Percentiles rank a stretch among this genome's conserved stretches.
phyloP scores from a whole-genome alignment of 2,888 invertebrate genomes.

The Andrena bucephala region DNA sequence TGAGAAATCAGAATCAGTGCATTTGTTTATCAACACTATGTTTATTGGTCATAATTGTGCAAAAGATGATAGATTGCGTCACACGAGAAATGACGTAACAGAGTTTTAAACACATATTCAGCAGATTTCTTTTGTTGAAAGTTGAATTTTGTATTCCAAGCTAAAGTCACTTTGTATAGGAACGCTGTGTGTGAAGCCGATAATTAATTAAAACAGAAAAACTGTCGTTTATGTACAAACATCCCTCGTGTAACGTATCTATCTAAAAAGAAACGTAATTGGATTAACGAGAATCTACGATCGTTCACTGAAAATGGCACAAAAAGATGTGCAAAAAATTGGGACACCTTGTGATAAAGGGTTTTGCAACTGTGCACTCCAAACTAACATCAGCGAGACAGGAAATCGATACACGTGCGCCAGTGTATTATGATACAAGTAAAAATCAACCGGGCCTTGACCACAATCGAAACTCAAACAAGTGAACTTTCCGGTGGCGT shows the following conservation, averaged over 20 bases:
- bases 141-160: neutral
- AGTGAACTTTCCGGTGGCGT: conserved; percentile 13
- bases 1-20: neutral
- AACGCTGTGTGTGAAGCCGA: neutral
- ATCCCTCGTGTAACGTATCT: neutral
- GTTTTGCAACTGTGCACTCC: neutral
- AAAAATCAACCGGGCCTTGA: conserved; percentile 31
- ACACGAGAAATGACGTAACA: neutral
- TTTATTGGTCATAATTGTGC: neutral
- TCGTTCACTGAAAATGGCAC: neutral
- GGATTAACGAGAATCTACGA: neutral
- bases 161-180: neutral
- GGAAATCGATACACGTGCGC: conserved; percentile 18
- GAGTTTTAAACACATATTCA: no score
- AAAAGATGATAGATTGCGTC: neutral
- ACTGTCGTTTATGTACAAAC: neutral
- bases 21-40: neutral
- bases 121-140: neutral
- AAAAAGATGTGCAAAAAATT: neutral
- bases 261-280: neutral
- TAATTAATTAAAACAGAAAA: no score
- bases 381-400: conserved; percentile 2
- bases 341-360: neutral
- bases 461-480: conserved; percentile 29
- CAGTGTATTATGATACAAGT: conserved; percentile 10